Evolutionary conservation across 1,140 invertebrate species (phyloP).

Genomic region (Steinernema khuongi): DNA sequence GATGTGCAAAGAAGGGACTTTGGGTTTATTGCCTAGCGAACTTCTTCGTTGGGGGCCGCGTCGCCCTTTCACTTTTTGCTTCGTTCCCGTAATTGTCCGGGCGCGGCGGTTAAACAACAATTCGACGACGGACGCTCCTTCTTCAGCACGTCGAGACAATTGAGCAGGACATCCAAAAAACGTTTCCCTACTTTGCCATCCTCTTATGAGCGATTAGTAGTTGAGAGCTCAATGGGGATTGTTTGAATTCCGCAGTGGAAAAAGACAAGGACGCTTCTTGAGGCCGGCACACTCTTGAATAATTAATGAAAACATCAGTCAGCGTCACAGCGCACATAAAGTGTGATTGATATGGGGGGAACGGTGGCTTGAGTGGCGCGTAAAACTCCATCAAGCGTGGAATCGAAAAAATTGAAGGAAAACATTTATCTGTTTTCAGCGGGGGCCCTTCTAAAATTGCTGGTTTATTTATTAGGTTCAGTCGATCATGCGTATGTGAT

Average conservation of each 20-base stretch:
- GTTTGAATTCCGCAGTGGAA: background rate
- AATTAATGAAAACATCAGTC: background rate
- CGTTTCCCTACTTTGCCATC: background rate
- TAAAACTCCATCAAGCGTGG: background rate
- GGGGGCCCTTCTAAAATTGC: background rate
- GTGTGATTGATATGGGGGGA: slow-evolving; percentile 5
- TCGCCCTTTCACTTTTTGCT: slow-evolving; percentile 8
- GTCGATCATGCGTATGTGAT: background rate
- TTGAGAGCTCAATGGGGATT: background rate
- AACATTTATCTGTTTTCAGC: background rate
- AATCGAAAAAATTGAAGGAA: background rate
- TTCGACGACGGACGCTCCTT: background rate
- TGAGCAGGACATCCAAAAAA: background rate
- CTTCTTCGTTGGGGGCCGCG: background rate
- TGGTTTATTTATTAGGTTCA: slow-evolving; percentile 4
- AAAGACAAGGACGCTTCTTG: background rate
- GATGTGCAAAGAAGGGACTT: background rate
- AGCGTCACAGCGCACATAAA: background rate
- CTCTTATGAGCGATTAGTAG: background rate
- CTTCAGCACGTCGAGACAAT: background rate
- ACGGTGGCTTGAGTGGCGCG: background rate
- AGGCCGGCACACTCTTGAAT: background rate
- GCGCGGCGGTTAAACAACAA: slow-evolving; percentile 1
- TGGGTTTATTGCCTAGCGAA: background rate
- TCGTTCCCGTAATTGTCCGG: background rate